These are phyloP conservation scores for Drosophila pachea DNA, from an alignment of 1,140 invertebrate species.

Conservation along the genomic window DNA sequence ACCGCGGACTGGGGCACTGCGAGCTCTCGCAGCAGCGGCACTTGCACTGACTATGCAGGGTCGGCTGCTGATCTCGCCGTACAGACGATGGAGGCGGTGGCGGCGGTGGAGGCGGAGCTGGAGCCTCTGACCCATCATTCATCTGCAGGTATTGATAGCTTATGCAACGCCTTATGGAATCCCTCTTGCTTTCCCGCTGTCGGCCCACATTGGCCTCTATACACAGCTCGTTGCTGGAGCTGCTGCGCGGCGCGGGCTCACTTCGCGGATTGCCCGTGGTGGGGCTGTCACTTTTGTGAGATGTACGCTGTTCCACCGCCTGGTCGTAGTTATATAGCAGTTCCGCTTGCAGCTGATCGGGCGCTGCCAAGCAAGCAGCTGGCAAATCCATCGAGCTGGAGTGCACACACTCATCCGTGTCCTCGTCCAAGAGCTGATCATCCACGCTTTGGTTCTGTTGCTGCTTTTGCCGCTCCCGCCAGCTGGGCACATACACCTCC, in stretches of 20 bases:
- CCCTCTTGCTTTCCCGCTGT: slow-evolving; percentile 14
- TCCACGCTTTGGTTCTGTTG: slow-evolving; percentile 72
- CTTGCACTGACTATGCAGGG: slow-evolving; percentile 68
- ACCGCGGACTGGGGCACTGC: slow-evolving; percentile 83
- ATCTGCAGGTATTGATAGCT: slow-evolving; percentile 80
- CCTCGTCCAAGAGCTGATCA: slow-evolving; percentile 25
- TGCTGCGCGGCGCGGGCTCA: slow-evolving; percentile 27
- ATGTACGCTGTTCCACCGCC: slow-evolving; percentile 76
- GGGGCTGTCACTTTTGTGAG: slow-evolving; percentile 59
- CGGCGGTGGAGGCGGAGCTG: slow-evolving; percentile 1
- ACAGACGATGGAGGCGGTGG: slow-evolving; percentile 5
- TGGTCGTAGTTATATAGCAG: slow-evolving; percentile 79
- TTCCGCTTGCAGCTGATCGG: slow-evolving; percentile 80
- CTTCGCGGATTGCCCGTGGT: slow-evolving; percentile 31
- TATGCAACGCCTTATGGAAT: slow-evolving; percentile 79
- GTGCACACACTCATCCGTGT: slow-evolving; percentile 74
- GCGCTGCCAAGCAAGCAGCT: slow-evolving; percentile 78
- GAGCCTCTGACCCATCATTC: slow-evolving; percentile 16
- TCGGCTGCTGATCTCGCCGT: slow-evolving; percentile 23
- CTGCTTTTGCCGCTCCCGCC: slow-evolving; percentile 76
- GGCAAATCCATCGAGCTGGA: slow-evolving; percentile 81
- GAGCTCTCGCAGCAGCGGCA: slow-evolving; percentile 83
- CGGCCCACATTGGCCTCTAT: slow-evolving; percentile 46
- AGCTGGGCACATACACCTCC: slow-evolving; percentile 80
- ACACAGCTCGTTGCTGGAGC: slow-evolving; percentile 61